Percentiles rank a stretch among this genome's conserved stretches.
Conservation (phyloP, 2,888 invertebrate species). For the Xylota sylvarum region DNA sequence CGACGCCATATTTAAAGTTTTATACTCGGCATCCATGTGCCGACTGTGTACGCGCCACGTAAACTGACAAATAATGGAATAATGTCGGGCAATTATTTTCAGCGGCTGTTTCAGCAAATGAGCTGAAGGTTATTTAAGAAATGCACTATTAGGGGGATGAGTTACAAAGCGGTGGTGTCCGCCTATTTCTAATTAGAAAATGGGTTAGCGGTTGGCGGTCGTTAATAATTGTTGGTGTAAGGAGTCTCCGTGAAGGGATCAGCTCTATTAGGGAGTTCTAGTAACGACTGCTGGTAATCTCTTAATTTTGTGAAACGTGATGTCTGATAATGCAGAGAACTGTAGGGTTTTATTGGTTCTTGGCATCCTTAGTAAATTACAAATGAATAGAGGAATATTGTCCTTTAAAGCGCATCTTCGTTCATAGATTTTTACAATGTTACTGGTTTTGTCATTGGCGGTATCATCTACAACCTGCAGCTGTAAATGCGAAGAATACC, state of each 20-base stretch:
- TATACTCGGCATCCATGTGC: slow-evolving; percentile 39
- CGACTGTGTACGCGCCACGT: slow-evolving; percentile 14
- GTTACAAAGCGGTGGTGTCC: background rate
- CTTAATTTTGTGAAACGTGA: background rate
- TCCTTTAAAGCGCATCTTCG: too few relatives aligned
- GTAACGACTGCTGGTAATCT: background rate
- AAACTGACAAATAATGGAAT: slow-evolving; percentile 60
- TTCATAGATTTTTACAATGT: too few relatives aligned
- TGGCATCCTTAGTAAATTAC: too few relatives aligned
- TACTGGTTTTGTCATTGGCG: too few relatives aligned
- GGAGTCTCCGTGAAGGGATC: background rate
- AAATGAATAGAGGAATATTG: too few relatives aligned
- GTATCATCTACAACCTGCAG: too few relatives aligned
- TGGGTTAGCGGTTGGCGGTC: slow-evolving; percentile 39
- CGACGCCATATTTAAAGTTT: slow-evolving; percentile 73
- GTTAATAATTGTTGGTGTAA: slow-evolving; percentile 26
- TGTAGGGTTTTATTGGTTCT: too few relatives aligned
- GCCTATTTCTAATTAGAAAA: slow-evolving; percentile 40
- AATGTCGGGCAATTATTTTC: slow-evolving; percentile 66
- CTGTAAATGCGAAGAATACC: too few relatives aligned
- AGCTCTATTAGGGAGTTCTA: background rate
- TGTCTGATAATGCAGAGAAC: background rate
- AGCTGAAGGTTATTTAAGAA: slow-evolving; percentile 34
- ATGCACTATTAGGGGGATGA: slow-evolving; percentile 23
- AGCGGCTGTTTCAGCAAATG: slow-evolving; percentile 48